Base-by-base conservation (phyloP, 2,888 invertebrate genomes). In the Cremastobaeus sp. region DNA sequence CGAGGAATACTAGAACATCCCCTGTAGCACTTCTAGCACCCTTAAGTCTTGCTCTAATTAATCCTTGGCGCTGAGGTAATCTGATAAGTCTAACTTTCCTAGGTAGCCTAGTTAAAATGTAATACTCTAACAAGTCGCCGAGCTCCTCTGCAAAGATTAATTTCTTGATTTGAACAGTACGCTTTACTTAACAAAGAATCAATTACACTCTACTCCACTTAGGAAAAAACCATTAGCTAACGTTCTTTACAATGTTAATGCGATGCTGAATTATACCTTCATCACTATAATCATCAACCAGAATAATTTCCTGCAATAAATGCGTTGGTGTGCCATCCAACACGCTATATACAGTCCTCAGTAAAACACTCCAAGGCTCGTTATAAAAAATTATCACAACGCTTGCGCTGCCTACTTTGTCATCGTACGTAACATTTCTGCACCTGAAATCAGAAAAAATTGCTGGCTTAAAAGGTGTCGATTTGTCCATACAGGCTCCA, bases 231-330 rank as follows among this genome's bases (percentile, higher is more conserved):
- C n/a, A n/a, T n/a, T n/a, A n/a, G n/a, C n/a, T n/a, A n/a, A 32
- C 17, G n/a, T 14, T 9, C 20, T 35, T 21, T 37, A 21, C n/a
- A 35, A 15, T 37, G 14, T 11, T 9, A 48, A 14, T 9, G n/a
- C 30, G 18, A 39, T 17, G 25, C n/a, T 0, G 3, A 37, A 52
- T 52, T 14, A 18, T 45, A 92, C 92, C 90, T 87, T 91, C 91
- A 32, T 95, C 94, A 77, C 97, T 97, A 86, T 93, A 93, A 88
- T 99, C 98, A 85, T 99, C 98, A n/a, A 98, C 94, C 6, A 99
- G 89, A 82, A 99, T 94, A 65, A 99, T 94, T 89, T 99, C 98
- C 85, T 96, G 93, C 9, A 99, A 89, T 81, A 94, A 90, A 73
- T 88, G 89, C 77, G 89, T 90, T 28, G 91, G 94, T 81, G 92